A percentile compares a stretch with the other conserved stretches of the same genome.
Conservation (phyloP, 2,888 invertebrate species). For the Apotomis capreana region DNA sequence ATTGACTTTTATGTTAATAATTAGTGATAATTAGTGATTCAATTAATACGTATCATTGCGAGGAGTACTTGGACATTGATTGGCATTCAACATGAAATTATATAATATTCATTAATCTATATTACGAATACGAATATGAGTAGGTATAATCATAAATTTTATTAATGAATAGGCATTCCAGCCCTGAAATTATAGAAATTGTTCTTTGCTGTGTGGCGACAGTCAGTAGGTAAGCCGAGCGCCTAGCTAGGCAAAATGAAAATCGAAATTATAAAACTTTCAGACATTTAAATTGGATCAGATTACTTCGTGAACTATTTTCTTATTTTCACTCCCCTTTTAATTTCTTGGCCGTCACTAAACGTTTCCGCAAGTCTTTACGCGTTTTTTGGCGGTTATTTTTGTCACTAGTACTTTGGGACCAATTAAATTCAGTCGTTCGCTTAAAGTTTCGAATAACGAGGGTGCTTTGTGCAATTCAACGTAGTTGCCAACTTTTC, state of each 20-base stretch:
- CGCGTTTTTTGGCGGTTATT: not conserved
- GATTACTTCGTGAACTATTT: slow-evolving; percentile 23
- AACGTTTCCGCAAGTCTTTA: slow-evolving; percentile 7
- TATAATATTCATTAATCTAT: no score
- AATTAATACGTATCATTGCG: no score
- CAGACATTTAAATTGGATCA: slow-evolving; percentile 17
- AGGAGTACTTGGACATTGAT: no score
- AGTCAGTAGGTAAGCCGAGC: no score
- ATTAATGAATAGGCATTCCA: no score
- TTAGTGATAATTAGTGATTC: no score
- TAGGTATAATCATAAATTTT: no score
- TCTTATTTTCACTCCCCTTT: slow-evolving; percentile 13
- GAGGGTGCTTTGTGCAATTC: slow-evolving; percentile 5
- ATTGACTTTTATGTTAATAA: no score
- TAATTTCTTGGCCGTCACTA: not conserved
- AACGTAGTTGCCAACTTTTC: slow-evolving; percentile 12
- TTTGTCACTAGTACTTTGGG: not conserved
- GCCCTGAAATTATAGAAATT: no score
- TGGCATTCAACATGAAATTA: no score
- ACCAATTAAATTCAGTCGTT: slow-evolving; percentile 12
- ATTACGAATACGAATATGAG: no score
- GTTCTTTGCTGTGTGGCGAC: no score
- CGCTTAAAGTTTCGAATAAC: not conserved
- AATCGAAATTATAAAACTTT: slow-evolving; percentile 26
- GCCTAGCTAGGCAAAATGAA: slow-evolving; percentile 8